These are phyloP conservation scores for Harlomillsia oculata DNA, from an alignment of 1,140 invertebrate genomes.

Conservation along the genomic window DNA sequence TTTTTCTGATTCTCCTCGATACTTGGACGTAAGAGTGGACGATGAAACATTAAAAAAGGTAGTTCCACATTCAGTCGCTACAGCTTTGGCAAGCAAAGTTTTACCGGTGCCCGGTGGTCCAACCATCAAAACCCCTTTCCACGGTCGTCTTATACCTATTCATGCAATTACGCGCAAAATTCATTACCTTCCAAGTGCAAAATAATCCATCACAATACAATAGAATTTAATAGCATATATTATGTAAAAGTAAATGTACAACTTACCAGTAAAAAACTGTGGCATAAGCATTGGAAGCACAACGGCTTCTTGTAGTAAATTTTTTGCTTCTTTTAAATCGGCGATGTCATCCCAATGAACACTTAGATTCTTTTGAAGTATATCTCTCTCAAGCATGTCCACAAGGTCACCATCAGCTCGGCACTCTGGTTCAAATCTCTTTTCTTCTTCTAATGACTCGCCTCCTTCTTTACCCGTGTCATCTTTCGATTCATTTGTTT, in stretches of 20 bases:
- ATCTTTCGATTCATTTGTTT: conserved; percentile 35
- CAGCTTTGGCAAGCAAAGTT: conserved; percentile 97
- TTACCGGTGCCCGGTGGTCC: conserved; percentile 97
- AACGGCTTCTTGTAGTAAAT: conserved; percentile 91
- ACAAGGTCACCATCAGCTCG: conserved; percentile 87
- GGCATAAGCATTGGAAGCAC: conserved; percentile 97
- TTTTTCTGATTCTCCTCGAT: conserved; percentile 97
- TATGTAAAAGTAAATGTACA: not conserved
- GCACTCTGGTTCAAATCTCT: conserved; percentile 74
- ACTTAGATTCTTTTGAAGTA: conserved; percentile 95
- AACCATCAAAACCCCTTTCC: conserved; percentile 88
- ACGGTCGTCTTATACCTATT: conserved; percentile 78
- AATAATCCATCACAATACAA: no score
- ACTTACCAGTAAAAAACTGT: conserved; percentile 79
- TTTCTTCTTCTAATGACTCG: conserved; percentile 56
- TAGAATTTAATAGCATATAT: no score
- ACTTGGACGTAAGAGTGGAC: conserved; percentile 94
- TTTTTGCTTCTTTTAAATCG: conserved; percentile 88
- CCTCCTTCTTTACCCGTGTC: conserved; percentile 36
- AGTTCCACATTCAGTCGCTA: conserved; percentile 97
- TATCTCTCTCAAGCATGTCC: conserved; percentile 91
- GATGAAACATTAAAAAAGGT: conserved; percentile 99
- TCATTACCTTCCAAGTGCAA: no score
- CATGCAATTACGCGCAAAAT: no score
- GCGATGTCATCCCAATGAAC: conserved; percentile 97